A percentile compares a stretch with the other conserved stretches of the same genome.
Evolutionary conservation across 2,888 invertebrate species (phyloP).

Genomic region (Drosophila paranaensis): DNA sequence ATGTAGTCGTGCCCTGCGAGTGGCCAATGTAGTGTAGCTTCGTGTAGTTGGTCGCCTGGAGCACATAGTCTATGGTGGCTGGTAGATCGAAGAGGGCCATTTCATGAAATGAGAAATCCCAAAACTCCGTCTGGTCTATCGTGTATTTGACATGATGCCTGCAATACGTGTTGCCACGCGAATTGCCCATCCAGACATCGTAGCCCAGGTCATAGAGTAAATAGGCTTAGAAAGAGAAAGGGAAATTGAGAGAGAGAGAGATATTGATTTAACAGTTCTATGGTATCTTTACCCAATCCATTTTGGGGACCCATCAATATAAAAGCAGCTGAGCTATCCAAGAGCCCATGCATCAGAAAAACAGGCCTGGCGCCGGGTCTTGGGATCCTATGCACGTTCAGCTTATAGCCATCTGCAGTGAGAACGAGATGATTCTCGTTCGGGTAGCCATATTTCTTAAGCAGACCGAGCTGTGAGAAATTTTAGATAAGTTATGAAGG

Average conservation of each 20-base stretch:
- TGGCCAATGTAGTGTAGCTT: constrained; percentile 92
- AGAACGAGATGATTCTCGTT: constrained; percentile 87
- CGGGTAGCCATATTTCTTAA: constrained; percentile 88
- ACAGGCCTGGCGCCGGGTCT: constrained; percentile 85
- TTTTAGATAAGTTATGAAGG: not conserved
- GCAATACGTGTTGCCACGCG: constrained; percentile 90
- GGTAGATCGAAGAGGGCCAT: constrained; percentile 91
- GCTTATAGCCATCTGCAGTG: constrained; percentile 92
- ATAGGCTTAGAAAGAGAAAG: constrained; percentile 71
- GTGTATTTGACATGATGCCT: constrained; percentile 85
- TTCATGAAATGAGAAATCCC: constrained; percentile 90
- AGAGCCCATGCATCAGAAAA: constrained; percentile 90
- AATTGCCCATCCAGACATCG: constrained; percentile 93
- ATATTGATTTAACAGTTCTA: not conserved
- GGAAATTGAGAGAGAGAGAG: not conserved
- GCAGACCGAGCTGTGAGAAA: not conserved
- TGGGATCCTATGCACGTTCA: constrained; percentile 90
- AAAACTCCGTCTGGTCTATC: constrained; percentile 85
- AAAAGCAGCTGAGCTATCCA: constrained; percentile 90
- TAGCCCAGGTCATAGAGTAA: constrained; percentile 88
- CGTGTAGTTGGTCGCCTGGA: constrained; percentile 86
- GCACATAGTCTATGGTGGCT: constrained; percentile 90
- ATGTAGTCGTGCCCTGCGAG: constrained; percentile 90
- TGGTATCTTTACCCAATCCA: constrained; percentile 86
- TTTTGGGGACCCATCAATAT: constrained; percentile 89